Conservation (phyloP, 2,888 invertebrate species). For the Cecidostiba fungosa region DNA sequence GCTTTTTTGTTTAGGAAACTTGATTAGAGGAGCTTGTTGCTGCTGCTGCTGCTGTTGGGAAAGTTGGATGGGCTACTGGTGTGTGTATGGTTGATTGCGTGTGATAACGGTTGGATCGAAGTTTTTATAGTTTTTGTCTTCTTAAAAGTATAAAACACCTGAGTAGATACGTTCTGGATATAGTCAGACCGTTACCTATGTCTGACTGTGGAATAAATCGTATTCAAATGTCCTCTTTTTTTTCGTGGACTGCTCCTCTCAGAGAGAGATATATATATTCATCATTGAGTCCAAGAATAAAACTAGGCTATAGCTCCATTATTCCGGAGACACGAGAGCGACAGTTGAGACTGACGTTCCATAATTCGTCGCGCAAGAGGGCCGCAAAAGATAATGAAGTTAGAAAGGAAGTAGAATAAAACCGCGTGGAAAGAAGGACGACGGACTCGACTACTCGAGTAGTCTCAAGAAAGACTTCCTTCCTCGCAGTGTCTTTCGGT, state of each 20-base stretch:
- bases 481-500: slow-evolving; percentile 24
- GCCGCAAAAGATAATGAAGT: slow-evolving; percentile 42
- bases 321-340: too few relatives aligned
- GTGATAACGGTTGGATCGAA: neutral
- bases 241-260: too few relatives aligned
- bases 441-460: slow-evolving; percentile 39
- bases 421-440: neutral
- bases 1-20: neutral
- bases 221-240: too few relatives aligned
- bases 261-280: too few relatives aligned
- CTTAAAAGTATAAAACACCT: too few relatives aligned
- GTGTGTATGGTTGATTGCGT: neutral
- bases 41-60: neutral
- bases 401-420: slow-evolving; percentile 4
- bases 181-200: too few relatives aligned
- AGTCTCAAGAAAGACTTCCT: slow-evolving; percentile 37
- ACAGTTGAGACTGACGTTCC: neutral
- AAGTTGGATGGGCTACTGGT: neutral
- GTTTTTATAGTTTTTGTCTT: too few relatives aligned
- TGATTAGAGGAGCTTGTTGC: neutral
- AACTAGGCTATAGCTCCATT: slow-evolving; percentile 35
- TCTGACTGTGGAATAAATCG: too few relatives aligned
- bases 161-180: too few relatives aligned
- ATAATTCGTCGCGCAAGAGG: slow-evolving; percentile 42
- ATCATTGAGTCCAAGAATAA: slow-evolving; percentile 8